phyloP scores from a whole-genome alignment of 2,888 invertebrate genomes.

The Melikaiella ostensackeni region DNA sequence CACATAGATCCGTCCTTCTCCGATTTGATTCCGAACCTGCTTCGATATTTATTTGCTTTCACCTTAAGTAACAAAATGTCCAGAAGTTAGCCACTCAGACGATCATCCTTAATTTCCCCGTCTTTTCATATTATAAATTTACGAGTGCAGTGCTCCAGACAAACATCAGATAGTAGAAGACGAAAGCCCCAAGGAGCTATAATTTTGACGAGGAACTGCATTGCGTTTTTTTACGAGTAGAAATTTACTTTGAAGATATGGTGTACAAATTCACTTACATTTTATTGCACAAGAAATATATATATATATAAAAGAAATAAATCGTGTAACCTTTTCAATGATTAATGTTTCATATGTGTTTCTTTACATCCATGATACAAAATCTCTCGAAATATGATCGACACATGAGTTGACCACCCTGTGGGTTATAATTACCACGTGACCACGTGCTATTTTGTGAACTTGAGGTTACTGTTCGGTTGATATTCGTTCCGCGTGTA shows the following conservation, averaged over 20 bases:
- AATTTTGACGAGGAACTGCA: not conserved
- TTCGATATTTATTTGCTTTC: constrained; percentile 66
- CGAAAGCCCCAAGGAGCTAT: not conserved
- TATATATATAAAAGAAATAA: too few species aligned
- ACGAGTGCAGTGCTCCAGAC: not conserved
- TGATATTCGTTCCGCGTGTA: too few species aligned
- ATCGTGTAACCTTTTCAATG: too few species aligned
- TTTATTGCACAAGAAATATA: too few species aligned
- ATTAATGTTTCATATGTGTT: too few species aligned
- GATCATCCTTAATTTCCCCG: not conserved
- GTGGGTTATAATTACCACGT: too few species aligned
- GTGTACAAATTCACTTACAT: too few species aligned
- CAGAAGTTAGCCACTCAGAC: not conserved
- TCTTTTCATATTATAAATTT: not conserved
- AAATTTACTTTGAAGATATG: not conserved
- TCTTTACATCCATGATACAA: too few species aligned
- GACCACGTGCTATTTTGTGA: too few species aligned
- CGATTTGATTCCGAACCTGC: constrained; percentile 64
- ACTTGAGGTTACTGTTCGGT: too few species aligned
- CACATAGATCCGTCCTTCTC: constrained; percentile 62
- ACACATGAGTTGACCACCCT: too few species aligned
- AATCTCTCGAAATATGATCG: too few species aligned
- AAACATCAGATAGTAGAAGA: not conserved
- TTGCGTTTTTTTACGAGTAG: not conserved
- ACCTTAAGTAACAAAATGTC: not conserved